Conservation (phyloP, 2,113 vertebrate species). For the Corythaeola cristata region DNA sequence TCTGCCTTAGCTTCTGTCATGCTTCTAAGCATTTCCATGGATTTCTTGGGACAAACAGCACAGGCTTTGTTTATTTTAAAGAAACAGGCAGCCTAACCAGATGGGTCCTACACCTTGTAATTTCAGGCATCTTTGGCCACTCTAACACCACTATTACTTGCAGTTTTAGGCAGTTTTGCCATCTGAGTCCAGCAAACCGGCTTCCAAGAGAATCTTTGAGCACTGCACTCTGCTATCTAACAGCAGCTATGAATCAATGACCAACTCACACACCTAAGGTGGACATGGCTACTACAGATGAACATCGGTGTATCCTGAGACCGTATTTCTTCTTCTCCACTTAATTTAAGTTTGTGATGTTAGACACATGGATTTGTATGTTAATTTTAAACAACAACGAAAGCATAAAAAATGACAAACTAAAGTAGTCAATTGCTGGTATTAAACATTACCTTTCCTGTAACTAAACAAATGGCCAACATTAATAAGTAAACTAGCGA, state of each 20-base stretch:
- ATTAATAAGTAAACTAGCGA: conserved; percentile 15
- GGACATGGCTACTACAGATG: not conserved
- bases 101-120: not conserved
- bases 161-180: not conserved
- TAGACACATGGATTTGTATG: not conserved
- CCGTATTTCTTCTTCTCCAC: not conserved
- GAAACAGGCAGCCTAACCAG: not conserved
- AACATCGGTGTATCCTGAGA: not conserved
- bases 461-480: conserved; percentile 6
- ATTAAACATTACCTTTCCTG: not conserved
- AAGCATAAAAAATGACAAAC: not conserved
- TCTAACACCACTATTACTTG: not conserved
- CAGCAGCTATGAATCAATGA: not conserved
- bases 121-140: not conserved
- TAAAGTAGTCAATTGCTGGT: not conserved
- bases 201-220: not conserved
- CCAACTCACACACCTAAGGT: not conserved
- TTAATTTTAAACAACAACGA: conserved; percentile 31
- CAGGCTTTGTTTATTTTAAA: not conserved
- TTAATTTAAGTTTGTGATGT: not conserved
- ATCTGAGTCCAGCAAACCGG: not conserved
- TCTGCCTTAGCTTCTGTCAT: not conserved
- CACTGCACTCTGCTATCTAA: not conserved
- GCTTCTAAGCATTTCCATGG: not conserved
- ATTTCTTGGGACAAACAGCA: not conserved